phyloP scores from a whole-genome alignment of 2,797 vertebrate genomes.

The Protonibea diacanthus region DNA sequence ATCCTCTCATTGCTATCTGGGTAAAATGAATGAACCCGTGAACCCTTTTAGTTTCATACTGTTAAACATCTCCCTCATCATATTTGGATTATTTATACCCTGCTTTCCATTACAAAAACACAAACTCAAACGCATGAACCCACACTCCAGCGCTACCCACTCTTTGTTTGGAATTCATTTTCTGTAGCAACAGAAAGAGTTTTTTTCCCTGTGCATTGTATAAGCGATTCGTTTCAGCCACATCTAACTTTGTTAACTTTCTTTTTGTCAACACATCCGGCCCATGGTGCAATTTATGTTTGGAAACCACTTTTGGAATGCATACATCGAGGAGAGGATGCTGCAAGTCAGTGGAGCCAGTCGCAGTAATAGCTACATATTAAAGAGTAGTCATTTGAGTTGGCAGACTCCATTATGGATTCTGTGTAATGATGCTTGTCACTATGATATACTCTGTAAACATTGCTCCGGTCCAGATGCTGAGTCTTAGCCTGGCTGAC shows the following conservation, averaged over 20 bases:
- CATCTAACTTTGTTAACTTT: conserved; percentile 22
- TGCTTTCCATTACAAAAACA: conserved; percentile 57
- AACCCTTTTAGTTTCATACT: conserved; percentile 57
- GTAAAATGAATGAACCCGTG: conserved; percentile 40
- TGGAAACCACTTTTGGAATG: conserved; percentile 8
- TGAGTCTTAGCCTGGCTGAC: conserved; percentile 19
- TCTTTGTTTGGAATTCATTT: conserved; percentile 51
- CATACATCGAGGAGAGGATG: background rate
- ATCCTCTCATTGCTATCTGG: conserved; percentile 32
- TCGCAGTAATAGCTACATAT: conserved; percentile 35
- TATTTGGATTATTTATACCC: conserved; percentile 60
- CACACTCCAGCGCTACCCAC: conserved; percentile 1
- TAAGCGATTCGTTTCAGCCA: conserved; percentile 5
- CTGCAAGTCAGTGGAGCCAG: conserved; percentile 40
- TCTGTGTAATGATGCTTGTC: conserved; percentile 69
- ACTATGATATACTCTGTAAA: conserved; percentile 64
- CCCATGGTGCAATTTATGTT: background rate
- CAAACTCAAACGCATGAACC: background rate
- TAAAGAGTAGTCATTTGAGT: conserved; percentile 63
- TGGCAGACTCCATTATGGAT: conserved; percentile 52
- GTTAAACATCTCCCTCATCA: conserved; percentile 49
- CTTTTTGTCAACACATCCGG: background rate
- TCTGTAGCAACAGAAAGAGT: too few relatives aligned
- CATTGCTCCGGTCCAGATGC: conserved; percentile 45
- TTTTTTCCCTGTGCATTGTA: conserved; percentile 27